phyloP scores from a whole-genome alignment of 2,113 vertebrate genomes.

The Ammospiza caudacuta region DNA sequence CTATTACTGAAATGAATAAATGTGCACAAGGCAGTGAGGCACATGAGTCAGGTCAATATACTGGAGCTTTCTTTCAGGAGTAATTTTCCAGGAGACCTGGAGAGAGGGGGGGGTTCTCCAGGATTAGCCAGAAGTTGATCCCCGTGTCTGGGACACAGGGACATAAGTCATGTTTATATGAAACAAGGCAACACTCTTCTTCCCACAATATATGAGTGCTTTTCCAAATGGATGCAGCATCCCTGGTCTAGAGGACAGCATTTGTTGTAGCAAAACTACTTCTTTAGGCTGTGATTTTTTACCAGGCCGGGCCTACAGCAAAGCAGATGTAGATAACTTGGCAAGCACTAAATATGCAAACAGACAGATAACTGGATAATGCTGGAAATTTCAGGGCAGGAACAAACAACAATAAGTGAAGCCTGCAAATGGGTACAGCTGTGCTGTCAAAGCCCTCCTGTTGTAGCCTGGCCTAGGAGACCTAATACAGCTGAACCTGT shows the following conservation, averaged over 20 bases:
- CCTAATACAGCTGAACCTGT: neutral
- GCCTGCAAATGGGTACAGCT: neutral
- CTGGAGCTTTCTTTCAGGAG: neutral
- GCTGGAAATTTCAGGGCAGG: neutral
- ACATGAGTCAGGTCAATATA: neutral
- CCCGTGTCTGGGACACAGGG: neutral
- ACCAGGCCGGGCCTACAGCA: neutral
- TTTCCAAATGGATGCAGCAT: neutral
- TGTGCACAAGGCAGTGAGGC: neutral
- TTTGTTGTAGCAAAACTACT: neutral
- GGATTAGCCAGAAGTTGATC: neutral
- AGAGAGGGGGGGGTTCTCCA: neutral
- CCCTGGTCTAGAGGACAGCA: neutral
- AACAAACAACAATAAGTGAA: neutral
- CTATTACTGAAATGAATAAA: constrained; percentile 37
- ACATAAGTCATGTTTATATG: neutral
- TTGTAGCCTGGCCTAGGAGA: neutral
- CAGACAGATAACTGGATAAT: neutral
- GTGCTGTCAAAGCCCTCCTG: neutral
- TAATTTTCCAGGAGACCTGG: neutral
- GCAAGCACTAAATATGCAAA: neutral
- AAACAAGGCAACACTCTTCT: neutral
- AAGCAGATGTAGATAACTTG: neutral
- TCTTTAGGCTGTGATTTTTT: neutral
- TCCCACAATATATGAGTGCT: neutral